Conservation (phyloP, 2,888 invertebrate genomes). For the Chloromyia formosa region DNA sequence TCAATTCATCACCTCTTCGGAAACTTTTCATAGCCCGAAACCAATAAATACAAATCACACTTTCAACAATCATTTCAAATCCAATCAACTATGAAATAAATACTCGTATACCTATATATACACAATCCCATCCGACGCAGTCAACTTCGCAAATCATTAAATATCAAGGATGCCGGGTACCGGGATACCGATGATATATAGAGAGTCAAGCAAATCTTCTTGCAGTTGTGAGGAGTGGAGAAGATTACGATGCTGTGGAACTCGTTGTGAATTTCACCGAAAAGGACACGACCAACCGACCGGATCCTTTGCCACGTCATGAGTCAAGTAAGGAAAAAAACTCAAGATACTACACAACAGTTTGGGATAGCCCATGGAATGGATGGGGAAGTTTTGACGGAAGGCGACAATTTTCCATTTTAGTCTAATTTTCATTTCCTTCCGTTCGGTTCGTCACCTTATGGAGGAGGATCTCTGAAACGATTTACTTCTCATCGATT, state of each 20-base stretch:
- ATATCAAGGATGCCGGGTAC: neutral
- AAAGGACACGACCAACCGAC: slow-evolving; percentile 3
- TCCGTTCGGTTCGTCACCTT: slow-evolving; percentile 25
- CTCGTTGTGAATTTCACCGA: neutral
- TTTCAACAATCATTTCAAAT: slow-evolving; percentile 34
- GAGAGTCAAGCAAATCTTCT: slow-evolving; percentile 1
- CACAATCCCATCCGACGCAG: neutral
- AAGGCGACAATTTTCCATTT: slow-evolving; percentile 39
- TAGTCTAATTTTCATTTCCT: slow-evolving; percentile 37
- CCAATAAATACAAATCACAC: slow-evolving; percentile 35
- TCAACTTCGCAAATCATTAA: slow-evolving; percentile 27
- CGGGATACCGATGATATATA: slow-evolving; percentile 12
- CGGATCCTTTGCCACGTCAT: neutral
- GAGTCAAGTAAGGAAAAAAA: slow-evolving; percentile 2
- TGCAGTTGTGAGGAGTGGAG: neutral
- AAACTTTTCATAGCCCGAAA: too few species aligned
- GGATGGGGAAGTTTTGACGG: slow-evolving; percentile 4
- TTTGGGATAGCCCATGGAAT: neutral
- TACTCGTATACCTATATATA: neutral
- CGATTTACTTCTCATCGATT: slow-evolving; percentile 28
- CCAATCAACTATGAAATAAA: slow-evolving; percentile 39
- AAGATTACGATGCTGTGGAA: neutral
- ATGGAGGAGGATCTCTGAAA: neutral
- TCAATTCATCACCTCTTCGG: slow-evolving; percentile 5
- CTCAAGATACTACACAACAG: neutral